Conservation (phyloP, 1,140 invertebrate species). For the Teleogryllus occipitalis region DNA sequence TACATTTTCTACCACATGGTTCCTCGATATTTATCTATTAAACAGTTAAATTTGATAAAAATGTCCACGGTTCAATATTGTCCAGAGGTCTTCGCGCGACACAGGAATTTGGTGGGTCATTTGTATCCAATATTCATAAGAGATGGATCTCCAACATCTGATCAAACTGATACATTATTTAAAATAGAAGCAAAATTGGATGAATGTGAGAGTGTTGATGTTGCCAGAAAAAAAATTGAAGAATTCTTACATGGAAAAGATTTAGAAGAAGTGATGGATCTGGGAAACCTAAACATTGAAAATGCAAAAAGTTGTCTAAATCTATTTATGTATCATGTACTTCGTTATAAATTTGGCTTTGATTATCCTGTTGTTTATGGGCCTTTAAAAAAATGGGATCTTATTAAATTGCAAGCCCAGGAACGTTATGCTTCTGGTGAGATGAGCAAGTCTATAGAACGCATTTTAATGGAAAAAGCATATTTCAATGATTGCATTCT, state of each 20-base stretch:
- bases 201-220: too few relatives aligned
- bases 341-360: not conserved
- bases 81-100: not conserved
- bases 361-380: not conserved
- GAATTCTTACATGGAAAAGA: too few relatives aligned
- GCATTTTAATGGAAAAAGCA: not conserved
- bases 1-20: not conserved
- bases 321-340: too few relatives aligned
- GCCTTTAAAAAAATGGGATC: not conserved
- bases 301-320: too few relatives aligned
- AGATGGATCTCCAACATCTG: too few relatives aligned
- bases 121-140: too few relatives aligned
- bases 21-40: not conserved
- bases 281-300: too few relatives aligned
- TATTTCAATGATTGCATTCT: not conserved
- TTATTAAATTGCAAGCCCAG: not conserved
- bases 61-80: not conserved
- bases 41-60: not conserved
- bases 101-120: too few relatives aligned
- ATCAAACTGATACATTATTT: too few relatives aligned
- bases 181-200: too few relatives aligned
- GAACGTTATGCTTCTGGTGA: not conserved
- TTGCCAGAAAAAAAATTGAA: too few relatives aligned
- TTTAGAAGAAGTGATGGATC: too few relatives aligned
- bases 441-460: not conserved